Conservation (phyloP, 2,797 vertebrate species). For the Prionace glauca region DNA sequence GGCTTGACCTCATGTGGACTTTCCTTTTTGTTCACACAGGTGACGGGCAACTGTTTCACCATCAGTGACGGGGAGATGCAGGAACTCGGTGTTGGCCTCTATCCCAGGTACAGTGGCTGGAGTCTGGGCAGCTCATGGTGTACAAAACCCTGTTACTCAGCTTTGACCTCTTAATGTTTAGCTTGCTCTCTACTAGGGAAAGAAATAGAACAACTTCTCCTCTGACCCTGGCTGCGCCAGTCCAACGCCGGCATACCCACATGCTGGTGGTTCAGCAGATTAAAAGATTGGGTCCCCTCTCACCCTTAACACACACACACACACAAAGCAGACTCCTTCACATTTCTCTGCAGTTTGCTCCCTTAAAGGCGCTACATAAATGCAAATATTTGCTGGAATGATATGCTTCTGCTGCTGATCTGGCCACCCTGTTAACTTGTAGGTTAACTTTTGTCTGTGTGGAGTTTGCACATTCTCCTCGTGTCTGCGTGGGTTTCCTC, state of each 20-base stretch:
- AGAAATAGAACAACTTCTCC: no score
- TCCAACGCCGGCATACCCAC: no score
- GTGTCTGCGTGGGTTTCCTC: no score
- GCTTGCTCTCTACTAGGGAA: not conserved
- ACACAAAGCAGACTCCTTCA: no score
- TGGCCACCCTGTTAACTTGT: not conserved
- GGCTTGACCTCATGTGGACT: conserved; percentile 43
- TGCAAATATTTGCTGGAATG: not conserved
- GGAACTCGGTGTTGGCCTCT: conserved; percentile 86
- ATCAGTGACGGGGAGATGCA: conserved; percentile 90
- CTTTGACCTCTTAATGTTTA: not conserved
- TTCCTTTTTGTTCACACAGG: conserved; percentile 62
- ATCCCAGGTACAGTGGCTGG: conserved; percentile 74
- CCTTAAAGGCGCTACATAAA: not conserved
- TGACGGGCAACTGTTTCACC: conserved; percentile 93
- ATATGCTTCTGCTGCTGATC: not conserved
- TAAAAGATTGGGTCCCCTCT: no score
- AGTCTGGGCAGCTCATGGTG: not conserved
- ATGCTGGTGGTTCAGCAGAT: not conserved
- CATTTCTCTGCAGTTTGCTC: not conserved
- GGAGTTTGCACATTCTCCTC: no score
- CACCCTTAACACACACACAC: no score
- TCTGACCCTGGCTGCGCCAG: not conserved
- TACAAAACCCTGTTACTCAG: no score
- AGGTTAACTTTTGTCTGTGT: no score